Conservation (phyloP, 1,140 invertebrate genomes). For the Scaptomyza graminum region DNA sequence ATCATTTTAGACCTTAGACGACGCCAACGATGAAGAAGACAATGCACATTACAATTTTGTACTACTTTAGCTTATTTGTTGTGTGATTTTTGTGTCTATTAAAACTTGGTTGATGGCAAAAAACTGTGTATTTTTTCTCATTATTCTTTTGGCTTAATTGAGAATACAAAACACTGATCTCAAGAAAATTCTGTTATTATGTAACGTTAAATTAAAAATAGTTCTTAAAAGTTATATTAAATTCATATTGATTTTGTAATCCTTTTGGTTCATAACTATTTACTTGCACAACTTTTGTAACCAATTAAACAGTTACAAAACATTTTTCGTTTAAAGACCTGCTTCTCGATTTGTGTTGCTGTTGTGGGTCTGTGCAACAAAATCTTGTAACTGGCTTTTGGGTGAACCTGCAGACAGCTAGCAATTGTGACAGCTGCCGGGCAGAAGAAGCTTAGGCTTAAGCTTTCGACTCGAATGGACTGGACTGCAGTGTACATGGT, state of each 20-base stretch:
- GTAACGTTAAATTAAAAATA: too few relatives aligned
- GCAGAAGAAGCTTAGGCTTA: slow-evolving; percentile 37
- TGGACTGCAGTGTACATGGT: neutral
- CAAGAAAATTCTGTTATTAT: too few relatives aligned
- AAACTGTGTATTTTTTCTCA: neutral
- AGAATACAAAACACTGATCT: too few relatives aligned
- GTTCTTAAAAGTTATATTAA: too few relatives aligned
- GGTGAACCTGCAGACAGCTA: slow-evolving; percentile 29
- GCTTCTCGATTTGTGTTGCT: neutral
- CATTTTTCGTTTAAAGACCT: too few relatives aligned
- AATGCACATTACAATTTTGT: slow-evolving; percentile 8
- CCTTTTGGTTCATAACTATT: too few relatives aligned
- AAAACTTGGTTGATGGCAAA: neutral
- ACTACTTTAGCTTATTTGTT: neutral
- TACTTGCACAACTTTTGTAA: too few relatives aligned
- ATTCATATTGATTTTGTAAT: too few relatives aligned
- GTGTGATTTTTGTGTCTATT: neutral
- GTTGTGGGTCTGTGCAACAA: neutral
- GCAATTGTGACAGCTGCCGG: slow-evolving; percentile 39
- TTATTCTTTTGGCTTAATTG: too few relatives aligned
- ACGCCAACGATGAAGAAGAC: neutral
- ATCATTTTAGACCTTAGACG: slow-evolving; percentile 35
- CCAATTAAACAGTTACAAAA: too few relatives aligned
- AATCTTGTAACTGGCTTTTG: slow-evolving; percentile 36
- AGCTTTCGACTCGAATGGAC: slow-evolving; percentile 7